Evolutionary conservation across 2,113 vertebrate genomes (phyloP).

Genomic region (Fulmarus glacialis): DNA sequence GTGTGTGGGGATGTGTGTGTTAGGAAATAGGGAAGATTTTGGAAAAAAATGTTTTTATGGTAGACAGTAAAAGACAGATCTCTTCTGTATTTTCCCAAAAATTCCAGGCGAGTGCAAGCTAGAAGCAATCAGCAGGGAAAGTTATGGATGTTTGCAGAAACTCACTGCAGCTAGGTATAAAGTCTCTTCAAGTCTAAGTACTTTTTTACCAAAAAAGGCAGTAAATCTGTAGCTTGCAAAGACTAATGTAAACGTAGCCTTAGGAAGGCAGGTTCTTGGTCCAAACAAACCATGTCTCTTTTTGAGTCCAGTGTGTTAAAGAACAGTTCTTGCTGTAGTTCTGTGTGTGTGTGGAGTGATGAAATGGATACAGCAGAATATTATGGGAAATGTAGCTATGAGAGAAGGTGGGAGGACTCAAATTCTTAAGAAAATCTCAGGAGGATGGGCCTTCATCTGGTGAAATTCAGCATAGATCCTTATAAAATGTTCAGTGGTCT

Average conservation of each 20-base stretch:
- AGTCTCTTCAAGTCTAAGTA: neutral
- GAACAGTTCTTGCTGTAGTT: neutral
- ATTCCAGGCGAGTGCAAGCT: neutral
- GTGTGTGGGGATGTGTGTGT: neutral
- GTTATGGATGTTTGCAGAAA: neutral
- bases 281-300: neutral
- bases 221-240: neutral
- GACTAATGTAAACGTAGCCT: neutral
- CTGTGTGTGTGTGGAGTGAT: neutral
- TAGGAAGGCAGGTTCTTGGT: slow-evolving; percentile 18
- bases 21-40: neutral
- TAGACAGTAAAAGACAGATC: neutral
- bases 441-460: neutral
- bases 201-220: neutral
- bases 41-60: neutral
- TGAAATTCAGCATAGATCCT: neutral
- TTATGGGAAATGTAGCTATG: neutral
- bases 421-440: neutral
- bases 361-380: neutral
- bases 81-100: neutral
- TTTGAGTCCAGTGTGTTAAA: neutral
- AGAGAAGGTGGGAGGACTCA: neutral
- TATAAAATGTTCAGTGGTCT: neutral
- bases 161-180: neutral
- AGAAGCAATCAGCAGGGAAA: neutral